Evolutionary conservation across 1,140 invertebrate genomes (phyloP).

Genomic region (Drosophila nigrodunni): DNA sequence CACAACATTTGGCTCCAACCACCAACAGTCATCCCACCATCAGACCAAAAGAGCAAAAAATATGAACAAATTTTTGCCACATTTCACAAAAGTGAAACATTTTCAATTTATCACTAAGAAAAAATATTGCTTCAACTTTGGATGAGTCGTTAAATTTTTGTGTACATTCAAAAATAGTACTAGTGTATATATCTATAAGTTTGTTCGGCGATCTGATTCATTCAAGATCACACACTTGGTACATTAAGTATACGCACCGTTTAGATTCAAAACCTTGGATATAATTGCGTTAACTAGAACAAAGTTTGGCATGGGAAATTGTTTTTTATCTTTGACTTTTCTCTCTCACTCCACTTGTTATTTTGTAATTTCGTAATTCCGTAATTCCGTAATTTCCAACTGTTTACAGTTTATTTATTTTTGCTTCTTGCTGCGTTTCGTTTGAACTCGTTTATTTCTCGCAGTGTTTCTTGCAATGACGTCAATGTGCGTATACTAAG

Average conservation of each 20-base stretch:
- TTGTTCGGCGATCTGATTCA: constrained; percentile 56
- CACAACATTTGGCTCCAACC: constrained; percentile 44
- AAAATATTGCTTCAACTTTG: constrained; percentile 55
- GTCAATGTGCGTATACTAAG: constrained; percentile 57
- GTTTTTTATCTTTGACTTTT: constrained; percentile 24
- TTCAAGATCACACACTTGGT: constrained; percentile 51
- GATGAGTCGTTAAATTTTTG: constrained; percentile 60
- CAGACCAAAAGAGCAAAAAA: constrained; percentile 14
- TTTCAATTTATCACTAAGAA: constrained; percentile 37
- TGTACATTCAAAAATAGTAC: not conserved
- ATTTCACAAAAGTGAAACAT: constrained; percentile 37
- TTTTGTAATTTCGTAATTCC: constrained; percentile 52
- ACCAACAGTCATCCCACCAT: constrained; percentile 7
- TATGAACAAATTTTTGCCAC: constrained; percentile 46
- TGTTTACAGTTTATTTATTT: constrained; percentile 59
- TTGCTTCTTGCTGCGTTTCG: constrained; percentile 3
- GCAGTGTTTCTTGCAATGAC: constrained; percentile 69
- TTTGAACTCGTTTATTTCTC: constrained; percentile 43
- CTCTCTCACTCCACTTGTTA: constrained; percentile 55
- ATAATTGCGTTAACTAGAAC: constrained; percentile 48
- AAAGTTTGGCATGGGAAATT: constrained; percentile 54
- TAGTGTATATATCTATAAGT: constrained; percentile 21
- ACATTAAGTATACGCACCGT: constrained; percentile 65
- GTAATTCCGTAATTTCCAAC: not conserved
- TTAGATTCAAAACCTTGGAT: constrained; percentile 72